A percentile compares a stretch with the other conserved stretches of the same genome.
Evolutionary conservation across 2,888 invertebrate genomes (phyloP).

Genomic region (Oligia strigilis): DNA sequence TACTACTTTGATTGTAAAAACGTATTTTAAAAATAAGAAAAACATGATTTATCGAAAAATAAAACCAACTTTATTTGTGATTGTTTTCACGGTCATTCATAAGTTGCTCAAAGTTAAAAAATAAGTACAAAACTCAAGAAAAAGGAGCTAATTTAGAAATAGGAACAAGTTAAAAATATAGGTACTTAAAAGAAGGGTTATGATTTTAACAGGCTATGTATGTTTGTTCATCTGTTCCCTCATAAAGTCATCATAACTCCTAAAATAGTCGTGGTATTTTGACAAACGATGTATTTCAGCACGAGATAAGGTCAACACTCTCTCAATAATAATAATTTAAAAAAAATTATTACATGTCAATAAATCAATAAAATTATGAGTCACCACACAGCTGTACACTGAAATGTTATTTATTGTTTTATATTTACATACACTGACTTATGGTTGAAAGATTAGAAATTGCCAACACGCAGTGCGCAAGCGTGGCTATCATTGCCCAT

Average conservation of each 20-base stretch:
- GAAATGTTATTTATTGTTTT: slow-evolving; percentile 21
- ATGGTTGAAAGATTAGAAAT: slow-evolving; percentile 22
- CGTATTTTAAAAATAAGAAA: neutral
- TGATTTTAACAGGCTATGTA: neutral
- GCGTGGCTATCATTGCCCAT: neutral
- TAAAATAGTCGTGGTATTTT: neutral
- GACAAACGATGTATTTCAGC: neutral
- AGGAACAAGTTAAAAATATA: neutral
- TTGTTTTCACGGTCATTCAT: no score
- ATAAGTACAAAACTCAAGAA: neutral
- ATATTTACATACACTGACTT: slow-evolving; percentile 32
- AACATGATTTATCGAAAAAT: neutral
- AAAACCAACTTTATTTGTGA: no score
- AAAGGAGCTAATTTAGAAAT: neutral
- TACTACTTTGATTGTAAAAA: neutral
- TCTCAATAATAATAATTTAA: no score
- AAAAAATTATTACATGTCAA: neutral
- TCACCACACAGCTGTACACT: neutral
- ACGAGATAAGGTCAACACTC: neutral
- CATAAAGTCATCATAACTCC: neutral
- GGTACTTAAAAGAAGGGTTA: neutral
- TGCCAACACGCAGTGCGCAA: neutral
- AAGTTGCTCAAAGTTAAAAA: neutral
- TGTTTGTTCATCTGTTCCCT: neutral
- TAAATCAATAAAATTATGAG: slow-evolving; percentile 16